A percentile compares a stretch with the other conserved stretches of the same genome.
phyloP scores from a whole-genome alignment of 2,797 vertebrate genomes.

The Hoplostethus mediterraneus region DNA sequence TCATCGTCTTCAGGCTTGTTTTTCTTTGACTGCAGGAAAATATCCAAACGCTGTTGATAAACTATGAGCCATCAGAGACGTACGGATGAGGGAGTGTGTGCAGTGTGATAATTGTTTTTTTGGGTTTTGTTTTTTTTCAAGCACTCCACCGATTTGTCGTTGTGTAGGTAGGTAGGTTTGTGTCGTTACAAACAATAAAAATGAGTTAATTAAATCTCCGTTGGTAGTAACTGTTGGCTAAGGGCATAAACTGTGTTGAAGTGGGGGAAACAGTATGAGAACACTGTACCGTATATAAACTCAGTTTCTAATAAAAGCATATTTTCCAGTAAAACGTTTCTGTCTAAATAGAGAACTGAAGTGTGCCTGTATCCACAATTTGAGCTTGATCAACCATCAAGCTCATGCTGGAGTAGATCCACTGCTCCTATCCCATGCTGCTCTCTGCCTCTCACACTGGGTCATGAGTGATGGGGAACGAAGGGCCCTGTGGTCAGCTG shows the following conservation, averaged over 20 bases:
- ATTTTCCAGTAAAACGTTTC: not conserved
- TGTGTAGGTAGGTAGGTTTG: not conserved
- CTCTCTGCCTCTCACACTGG: too few species aligned
- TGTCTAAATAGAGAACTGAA: too few species aligned
- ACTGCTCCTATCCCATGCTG: not conserved
- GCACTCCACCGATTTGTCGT: not conserved
- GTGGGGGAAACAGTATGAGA: not conserved
- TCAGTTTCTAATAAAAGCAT: not conserved
- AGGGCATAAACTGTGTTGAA: not conserved
- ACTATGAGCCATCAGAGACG: not conserved
- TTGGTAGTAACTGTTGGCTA: not conserved
- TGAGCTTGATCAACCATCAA: too few species aligned
- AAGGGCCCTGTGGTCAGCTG: not conserved
- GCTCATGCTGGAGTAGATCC: not conserved
- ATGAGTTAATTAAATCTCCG: not conserved
- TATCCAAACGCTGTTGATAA: not conserved
- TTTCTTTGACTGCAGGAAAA: conserved; percentile 1
- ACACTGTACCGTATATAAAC: not conserved
- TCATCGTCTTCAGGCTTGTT: not conserved
- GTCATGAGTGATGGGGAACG: too few species aligned
- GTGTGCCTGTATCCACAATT: too few species aligned
- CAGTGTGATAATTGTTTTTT: not conserved
- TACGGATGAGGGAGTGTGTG: not conserved
- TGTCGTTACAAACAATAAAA: not conserved
- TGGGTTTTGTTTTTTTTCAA: too few species aligned